Conservation (phyloP, 1,140 invertebrate genomes). For the Odontomachus brunneus region DNA sequence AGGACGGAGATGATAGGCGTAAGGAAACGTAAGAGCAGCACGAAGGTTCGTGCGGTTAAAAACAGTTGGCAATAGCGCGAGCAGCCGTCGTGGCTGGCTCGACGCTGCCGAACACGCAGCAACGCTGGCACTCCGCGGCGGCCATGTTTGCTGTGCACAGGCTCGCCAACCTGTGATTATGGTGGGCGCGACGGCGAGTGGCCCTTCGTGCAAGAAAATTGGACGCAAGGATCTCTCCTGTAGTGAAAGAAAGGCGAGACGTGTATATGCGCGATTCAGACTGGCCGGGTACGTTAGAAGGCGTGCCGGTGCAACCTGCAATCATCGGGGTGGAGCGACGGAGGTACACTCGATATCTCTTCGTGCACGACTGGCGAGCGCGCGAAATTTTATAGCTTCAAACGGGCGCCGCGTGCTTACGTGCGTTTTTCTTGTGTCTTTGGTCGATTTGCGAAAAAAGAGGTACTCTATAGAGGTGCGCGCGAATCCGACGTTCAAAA, state of each 20-base stretch:
- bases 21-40: constrained; percentile 66
- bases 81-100: constrained; percentile 33
- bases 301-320: constrained; percentile 84
- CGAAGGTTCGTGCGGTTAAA: constrained; percentile 44
- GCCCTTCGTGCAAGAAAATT: constrained; percentile 81
- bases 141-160: constrained; percentile 79
- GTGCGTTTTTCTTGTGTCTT: background rate
- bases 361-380: constrained; percentile 55
- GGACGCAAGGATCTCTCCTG: constrained; percentile 75
- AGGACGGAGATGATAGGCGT: constrained; percentile 50
- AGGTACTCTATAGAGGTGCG: constrained; percentile 51
- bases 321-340: constrained; percentile 84
- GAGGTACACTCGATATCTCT: constrained; percentile 66
- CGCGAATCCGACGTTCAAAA: constrained; percentile 22
- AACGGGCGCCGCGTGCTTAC: background rate
- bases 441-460: constrained; percentile 48
- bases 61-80: constrained; percentile 53
- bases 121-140: constrained; percentile 66
- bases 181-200: constrained; percentile 75
- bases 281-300: constrained; percentile 74
- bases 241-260: constrained; percentile 66
- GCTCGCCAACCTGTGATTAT: constrained; percentile 83
- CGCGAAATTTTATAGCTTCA: constrained; percentile 13
- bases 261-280: constrained; percentile 53
- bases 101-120: constrained; percentile 43